These are phyloP conservation scores for Limnephilus lunatus DNA, from an alignment of 2,888 invertebrate species.

Conservation along the genomic window DNA sequence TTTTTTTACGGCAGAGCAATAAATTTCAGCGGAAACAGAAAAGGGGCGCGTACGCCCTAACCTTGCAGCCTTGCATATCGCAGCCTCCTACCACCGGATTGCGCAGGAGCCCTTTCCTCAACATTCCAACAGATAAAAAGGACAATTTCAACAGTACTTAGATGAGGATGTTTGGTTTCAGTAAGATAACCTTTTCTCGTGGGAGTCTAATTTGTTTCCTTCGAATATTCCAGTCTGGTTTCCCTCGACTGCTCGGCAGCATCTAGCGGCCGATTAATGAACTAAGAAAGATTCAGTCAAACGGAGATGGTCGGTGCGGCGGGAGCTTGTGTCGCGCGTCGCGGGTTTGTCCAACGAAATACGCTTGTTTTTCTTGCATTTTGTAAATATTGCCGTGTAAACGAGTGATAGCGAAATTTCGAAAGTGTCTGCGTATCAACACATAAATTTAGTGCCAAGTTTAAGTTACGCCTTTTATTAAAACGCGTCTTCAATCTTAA, in stretches of 20 bases:
- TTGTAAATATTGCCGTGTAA: constrained; percentile 43
- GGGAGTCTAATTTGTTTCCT: constrained; percentile 3
- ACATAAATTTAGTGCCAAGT: constrained; percentile 38
- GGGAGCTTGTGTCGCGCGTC: constrained; percentile 52
- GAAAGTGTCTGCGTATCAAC: not conserved
- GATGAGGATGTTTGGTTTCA: not conserved
- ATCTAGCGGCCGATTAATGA: constrained; percentile 49
- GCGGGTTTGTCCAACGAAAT: constrained; percentile 33
- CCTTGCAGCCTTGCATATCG: constrained; percentile 30
- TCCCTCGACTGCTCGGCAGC: not conserved
- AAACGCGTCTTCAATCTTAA: not conserved
- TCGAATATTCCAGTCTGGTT: constrained; percentile 4
- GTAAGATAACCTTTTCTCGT: not conserved
- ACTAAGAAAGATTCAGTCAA: constrained; percentile 55
- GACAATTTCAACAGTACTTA: not conserved
- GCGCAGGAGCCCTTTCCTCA: constrained; percentile 26
- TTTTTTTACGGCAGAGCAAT: constrained; percentile 46
- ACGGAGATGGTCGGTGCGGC: constrained; percentile 43
- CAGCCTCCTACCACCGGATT: constrained; percentile 43
- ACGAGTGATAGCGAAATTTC: constrained; percentile 15
- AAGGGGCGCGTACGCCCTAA: constrained; percentile 41
- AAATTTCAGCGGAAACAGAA: constrained; percentile 41
- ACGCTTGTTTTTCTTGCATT: constrained; percentile 48
- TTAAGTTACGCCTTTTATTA: constrained; percentile 45
- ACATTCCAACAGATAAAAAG: not conserved